These are phyloP conservation scores for Chitala chitala DNA, from an alignment of 2,113 vertebrate genomes.

Conservation along the genomic window DNA sequence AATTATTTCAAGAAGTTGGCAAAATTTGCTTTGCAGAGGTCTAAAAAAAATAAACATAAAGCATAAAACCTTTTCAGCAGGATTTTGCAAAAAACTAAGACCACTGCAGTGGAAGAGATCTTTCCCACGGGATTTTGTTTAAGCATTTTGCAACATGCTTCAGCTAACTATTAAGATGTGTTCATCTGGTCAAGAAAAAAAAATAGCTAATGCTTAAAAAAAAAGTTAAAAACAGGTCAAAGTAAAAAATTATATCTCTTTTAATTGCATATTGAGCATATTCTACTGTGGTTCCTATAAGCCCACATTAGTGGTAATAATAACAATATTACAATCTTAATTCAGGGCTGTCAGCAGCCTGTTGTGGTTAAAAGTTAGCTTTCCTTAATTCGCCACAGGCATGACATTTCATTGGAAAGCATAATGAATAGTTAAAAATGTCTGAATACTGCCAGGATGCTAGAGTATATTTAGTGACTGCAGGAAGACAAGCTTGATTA, in stretches of 20 bases:
- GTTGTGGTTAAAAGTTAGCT: constrained; percentile 57
- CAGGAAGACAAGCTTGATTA: constrained; percentile 88
- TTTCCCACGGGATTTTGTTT: constrained; percentile 42
- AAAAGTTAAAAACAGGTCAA: constrained; percentile 45
- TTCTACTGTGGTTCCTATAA: constrained; percentile 54
- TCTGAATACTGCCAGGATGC: constrained; percentile 71
- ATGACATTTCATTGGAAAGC: constrained; percentile 75
- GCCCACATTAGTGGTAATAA: constrained; percentile 55
- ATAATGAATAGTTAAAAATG: constrained; percentile 71
- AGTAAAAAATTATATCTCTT: constrained; percentile 50
- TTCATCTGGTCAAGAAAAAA: constrained; percentile 60
- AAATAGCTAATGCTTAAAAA: constrained; percentile 28
- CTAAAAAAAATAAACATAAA: constrained; percentile 29
- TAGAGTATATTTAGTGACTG: constrained; percentile 78
- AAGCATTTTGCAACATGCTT: constrained; percentile 59
- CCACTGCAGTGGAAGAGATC: constrained; percentile 42
- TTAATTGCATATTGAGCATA: constrained; percentile 66
- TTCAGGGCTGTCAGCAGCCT: constrained; percentile 70
- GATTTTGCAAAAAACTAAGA: constrained; percentile 25
- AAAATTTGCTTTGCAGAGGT: constrained; percentile 50
- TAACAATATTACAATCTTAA: constrained; percentile 48
- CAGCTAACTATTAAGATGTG: constrained; percentile 74
- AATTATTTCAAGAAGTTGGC: constrained; percentile 41
- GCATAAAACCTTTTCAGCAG: constrained; percentile 35
- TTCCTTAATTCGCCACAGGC: constrained; percentile 55